Evolutionary conservation across 2,888 invertebrate species (phyloP), one percentile per base, ranked within the genome.

Genomic region (Parnassius mnemosyne): DNA sequence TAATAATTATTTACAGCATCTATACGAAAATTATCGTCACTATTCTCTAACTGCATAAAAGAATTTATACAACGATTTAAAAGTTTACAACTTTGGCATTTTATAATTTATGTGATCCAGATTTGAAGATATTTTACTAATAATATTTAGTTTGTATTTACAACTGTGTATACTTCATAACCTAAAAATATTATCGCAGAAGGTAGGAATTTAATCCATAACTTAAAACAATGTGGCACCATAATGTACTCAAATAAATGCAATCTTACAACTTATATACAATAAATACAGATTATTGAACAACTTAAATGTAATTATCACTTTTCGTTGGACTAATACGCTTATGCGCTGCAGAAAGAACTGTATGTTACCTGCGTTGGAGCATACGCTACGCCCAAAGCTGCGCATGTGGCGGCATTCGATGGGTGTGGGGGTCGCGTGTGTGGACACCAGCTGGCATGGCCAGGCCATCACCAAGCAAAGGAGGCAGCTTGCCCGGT

Each of bases 301-400:
- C 78, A 83, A 83, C 79, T 83, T 89, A 86, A 83, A 71, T 49
- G 9, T 83, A 88, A 83, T 85, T 90, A 90, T 90, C 90, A 90
- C 90, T 82, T 85, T 84, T 62, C 42, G 79, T 89, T 87, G 89
- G 90, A 90, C 91, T 91, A 91, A 89, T 83, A 89, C 89, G 89
- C 87, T 89, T 87, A 87, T 87, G 89, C 88, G 89, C 87, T 85
- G 87, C 87, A 88, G 86, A 82, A 83, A 74, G 68, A 70, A 78
- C 80, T 78, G 79, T 41, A 78, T 78, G 83, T 93, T 92, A 93
- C 93, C 93, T 93, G 93, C 92, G 93, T 90, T 92, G 93, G 80
- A 93, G 92, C 92, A 94, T 93, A 92, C 94, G 94, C 95, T 95
- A 95, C 93, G 95, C 95, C 95, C 95, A 95, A 83, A 95, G 92